Conservation (phyloP, 2,797 vertebrate species). For the Bovichtus diacanthus region DNA sequence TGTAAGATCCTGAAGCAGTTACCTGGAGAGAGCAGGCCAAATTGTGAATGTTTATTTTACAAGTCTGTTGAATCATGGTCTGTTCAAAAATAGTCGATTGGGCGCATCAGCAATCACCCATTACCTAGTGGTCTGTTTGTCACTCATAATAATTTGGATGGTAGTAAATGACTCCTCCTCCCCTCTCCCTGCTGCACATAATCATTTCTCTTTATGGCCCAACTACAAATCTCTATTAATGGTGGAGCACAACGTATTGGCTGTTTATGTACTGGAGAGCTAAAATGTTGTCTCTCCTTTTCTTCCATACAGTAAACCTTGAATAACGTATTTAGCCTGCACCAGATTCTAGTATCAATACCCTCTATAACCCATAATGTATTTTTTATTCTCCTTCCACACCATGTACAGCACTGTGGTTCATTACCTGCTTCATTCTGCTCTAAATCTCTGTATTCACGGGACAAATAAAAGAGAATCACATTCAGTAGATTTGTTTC, state of each 20-base stretch:
- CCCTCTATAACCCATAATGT: constrained; percentile 51
- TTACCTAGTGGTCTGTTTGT: constrained; percentile 63
- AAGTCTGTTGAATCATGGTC: constrained; percentile 39
- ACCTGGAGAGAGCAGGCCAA: constrained; percentile 42
- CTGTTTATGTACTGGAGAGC: constrained; percentile 30
- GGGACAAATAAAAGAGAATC: constrained; percentile 29
- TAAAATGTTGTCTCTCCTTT: constrained; percentile 31
- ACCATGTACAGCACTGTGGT: constrained; percentile 21
- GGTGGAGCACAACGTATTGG: constrained; percentile 38
- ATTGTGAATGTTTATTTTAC: constrained; percentile 52
- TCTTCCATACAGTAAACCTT: constrained; percentile 35
- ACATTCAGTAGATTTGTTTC: constrained; percentile 37
- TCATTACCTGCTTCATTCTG: constrained; percentile 66
- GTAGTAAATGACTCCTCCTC: constrained; percentile 54
- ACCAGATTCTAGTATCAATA: constrained; percentile 54
- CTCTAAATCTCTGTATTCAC: constrained; percentile 46
- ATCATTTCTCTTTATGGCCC: constrained; percentile 59
- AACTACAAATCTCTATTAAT: constrained; percentile 50
- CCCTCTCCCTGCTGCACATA: constrained; percentile 52
- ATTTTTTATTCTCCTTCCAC: constrained; percentile 53
- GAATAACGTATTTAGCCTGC: constrained; percentile 49
- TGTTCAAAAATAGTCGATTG: constrained; percentile 34
- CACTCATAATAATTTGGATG: constrained; percentile 64
- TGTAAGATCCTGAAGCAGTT: constrained; percentile 27
- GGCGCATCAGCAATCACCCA: constrained; percentile 46